Base-by-base conservation (phyloP, 64 coral and sea anemone genomes). In the Montipora efflorescens region DNA sequence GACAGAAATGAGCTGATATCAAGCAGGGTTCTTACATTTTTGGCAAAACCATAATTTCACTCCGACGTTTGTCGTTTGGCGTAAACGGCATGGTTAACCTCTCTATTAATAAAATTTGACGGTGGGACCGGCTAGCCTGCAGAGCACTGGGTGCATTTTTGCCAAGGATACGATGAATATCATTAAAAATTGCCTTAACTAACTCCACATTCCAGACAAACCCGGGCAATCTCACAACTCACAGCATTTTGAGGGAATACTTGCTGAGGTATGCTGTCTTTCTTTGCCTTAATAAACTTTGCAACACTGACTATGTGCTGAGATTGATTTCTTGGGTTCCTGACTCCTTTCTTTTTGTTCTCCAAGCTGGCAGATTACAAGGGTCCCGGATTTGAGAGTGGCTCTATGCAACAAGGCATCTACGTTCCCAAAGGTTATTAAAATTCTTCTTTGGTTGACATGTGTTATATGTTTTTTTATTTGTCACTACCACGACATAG, bases 351-450 rank as follows among this genome's bases (percentile, higher is more conserved):
- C 86, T 69, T 16, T 13, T 25, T 92, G 72, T 75, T 28, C 50
- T 49, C 10, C 5, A 49, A 99, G 98, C 61, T 99, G 74, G 92
- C 98, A 80, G 92, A 95, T 83, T 99, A 99, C 90, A 99, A 90
- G 73, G 91, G 81, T 12, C 98, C 98, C 47, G 92, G 95, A 3
- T 99, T 96, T 95, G 98, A 99, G 75, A 94, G 92, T 94, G 95
- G 92, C 57, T 94, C 78, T 11, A 99, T 99, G 98, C 98, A 99
- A 20, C 98, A 99, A 79, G 98, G 98, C 73, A 96, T 89, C 48
- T 99, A 99, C 23, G 90, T 91, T 46, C 93, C 94, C 4, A 92
- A 92, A 89, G 95, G 95, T 96, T 64, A 16, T 12, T 64, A 74
- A 22, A 74, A 0, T 6, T 57, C 11, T 57, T 11, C 11, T 57